These are phyloP conservation scores for Sebastes taczanowskii DNA, from an alignment of 2,797 vertebrate genomes.

Conservation along the genomic window DNA sequence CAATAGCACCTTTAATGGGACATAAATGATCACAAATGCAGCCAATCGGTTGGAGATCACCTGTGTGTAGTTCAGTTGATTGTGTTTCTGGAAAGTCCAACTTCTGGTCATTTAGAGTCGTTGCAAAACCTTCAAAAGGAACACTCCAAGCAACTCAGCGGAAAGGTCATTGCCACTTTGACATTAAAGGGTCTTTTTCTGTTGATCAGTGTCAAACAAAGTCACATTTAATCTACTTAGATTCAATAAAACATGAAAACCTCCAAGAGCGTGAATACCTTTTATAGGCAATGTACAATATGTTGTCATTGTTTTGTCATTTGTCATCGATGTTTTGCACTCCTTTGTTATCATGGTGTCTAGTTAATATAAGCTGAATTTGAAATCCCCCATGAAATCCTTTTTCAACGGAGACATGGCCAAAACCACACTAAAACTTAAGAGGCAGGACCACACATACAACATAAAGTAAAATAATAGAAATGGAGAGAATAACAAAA, in stretches of 20 bases:
- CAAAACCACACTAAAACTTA: neutral
- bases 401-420: neutral
- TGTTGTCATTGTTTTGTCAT: neutral
- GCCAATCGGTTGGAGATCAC: neutral
- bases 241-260: neutral
- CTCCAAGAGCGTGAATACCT: neutral
- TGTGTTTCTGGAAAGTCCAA: neutral
- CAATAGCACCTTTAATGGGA: neutral
- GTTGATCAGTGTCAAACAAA: neutral
- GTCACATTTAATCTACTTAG: neutral
- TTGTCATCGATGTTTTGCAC: neutral
- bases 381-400: neutral
- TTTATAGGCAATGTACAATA: neutral
- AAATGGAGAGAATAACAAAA: neutral
- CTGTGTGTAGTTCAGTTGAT: neutral
- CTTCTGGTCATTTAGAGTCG: neutral
- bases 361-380: neutral
- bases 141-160: neutral
- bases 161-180: neutral
- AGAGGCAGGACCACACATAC: neutral
- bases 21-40: neutral
- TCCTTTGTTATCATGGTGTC: neutral
- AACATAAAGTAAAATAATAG: neutral
- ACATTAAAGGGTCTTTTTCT: neutral
- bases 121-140: neutral